Evolutionary conservation across 1,140 invertebrate species (phyloP), one percentile per base, ranked within the genome.

Genomic region (Conopomorpha cramerella): DNA sequence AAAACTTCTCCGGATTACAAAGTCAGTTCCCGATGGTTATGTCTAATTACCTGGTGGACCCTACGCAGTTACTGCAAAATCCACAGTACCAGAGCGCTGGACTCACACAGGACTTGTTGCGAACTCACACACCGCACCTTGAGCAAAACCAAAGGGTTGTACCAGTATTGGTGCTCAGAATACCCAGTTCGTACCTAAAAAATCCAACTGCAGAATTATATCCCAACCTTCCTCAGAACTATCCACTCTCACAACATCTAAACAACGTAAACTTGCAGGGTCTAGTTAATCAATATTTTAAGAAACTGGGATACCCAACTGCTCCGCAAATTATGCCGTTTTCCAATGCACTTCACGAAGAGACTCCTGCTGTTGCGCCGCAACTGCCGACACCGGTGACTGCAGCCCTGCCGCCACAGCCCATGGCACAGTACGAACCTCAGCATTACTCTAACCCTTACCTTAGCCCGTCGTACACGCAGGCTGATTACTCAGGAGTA

Each of bases 161-260:
- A 11, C 81, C 81, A 17, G 80, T 83, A 13, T 58, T 82, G 38
- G 78, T 82, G 13, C 43, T 83, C 16, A 72, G 80, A 47, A 71
- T 83, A 23, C 81, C 79, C 25, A 81, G 77, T 35, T 80, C 79
- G 25, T 81, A 80, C 39, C 52, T 83, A 7, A 72, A 66, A 28
- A 79, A 78, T 53, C 74, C 77, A 8, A 61, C 67, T 2, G 68
- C 70, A 13, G 74, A 73, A 37, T 38, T 83, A 2, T 81, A 82
- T 50, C 65, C 81, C 2, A 81, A 82, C 50, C 48, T 82, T 39
- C 81, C 81, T 3, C 51, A 74, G 16, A 73, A 63, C 41, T 77
- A 82, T 57, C 80, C 80, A 2, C 52, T 78, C 17, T 78, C 80
- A 1, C 59, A 67, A 30, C 60, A 63, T 39, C 61, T 83, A 16